A percentile compares a stretch with the other conserved stretches of the same genome.
phyloP scores from a whole-genome alignment of 2,797 vertebrate species.

The Danio kyathit region DNA sequence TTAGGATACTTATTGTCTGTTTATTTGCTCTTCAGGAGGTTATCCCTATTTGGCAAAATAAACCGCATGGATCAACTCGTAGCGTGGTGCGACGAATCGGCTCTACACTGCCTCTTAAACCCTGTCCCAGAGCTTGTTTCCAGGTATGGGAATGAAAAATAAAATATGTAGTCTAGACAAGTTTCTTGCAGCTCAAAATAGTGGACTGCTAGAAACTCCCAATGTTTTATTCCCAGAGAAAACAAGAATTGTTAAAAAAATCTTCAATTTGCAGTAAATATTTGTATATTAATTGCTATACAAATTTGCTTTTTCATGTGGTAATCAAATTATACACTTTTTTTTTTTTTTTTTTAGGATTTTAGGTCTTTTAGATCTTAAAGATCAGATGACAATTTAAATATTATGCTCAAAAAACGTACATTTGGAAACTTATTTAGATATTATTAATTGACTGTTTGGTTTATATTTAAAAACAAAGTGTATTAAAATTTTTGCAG shows the following conservation, averaged over 20 bases:
- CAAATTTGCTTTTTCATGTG: too few species aligned
- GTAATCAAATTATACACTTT: too few species aligned
- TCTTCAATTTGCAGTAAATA: too few species aligned
- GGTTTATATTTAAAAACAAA: too few species aligned
- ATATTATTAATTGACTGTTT: too few species aligned
- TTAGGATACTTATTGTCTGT: background rate
- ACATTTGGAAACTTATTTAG: background rate
- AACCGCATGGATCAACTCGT: constrained; percentile 92
- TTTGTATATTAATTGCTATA: too few species aligned
- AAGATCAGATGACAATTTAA: background rate
- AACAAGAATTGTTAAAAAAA: too few species aligned
- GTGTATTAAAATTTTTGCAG: background rate
- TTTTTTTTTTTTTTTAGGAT: too few species aligned
- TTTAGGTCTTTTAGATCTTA: background rate
- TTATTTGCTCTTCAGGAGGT: constrained; percentile 75
- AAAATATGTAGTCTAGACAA: too few species aligned
- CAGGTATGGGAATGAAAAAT: constrained; percentile 79
- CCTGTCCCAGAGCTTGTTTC: constrained; percentile 93
- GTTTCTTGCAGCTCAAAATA: too few species aligned
- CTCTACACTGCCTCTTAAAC: constrained; percentile 93
- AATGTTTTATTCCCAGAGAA: too few species aligned
- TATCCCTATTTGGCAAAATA: constrained; percentile 99
- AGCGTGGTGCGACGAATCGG: constrained; percentile 97
- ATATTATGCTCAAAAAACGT: background rate
- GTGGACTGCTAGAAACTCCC: too few species aligned